These are phyloP conservation scores for Pterocles burchelli DNA, from an alignment of 2,113 vertebrate genomes.

Conservation along the genomic window DNA sequence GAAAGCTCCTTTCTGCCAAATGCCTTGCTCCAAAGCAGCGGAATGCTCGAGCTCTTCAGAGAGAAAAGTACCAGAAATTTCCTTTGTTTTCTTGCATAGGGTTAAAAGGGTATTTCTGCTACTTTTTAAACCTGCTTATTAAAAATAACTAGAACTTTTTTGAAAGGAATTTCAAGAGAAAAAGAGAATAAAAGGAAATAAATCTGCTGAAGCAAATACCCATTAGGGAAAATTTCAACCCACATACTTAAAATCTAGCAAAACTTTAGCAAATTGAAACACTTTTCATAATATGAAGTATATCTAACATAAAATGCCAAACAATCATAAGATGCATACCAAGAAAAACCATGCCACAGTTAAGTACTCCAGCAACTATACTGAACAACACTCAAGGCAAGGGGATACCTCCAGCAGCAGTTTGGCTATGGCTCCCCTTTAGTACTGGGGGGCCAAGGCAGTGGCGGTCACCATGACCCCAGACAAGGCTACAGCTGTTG, in stretches of 20 bases:
- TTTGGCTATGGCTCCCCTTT: neutral
- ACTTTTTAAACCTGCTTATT: conserved; percentile 6
- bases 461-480: neutral
- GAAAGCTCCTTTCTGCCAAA: neutral
- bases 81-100: conserved; percentile 18
- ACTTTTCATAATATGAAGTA: neutral
- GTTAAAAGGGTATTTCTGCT: conserved; percentile 31
- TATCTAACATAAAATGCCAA: neutral
- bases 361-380: neutral
- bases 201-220: neutral
- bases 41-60: neutral
- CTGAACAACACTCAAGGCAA: neutral
- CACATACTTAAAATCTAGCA: neutral
- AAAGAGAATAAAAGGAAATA: neutral
- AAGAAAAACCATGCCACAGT: neutral
- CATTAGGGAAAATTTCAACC: neutral
- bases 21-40: neutral
- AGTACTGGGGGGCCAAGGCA: neutral
- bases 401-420: neutral
- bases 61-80: conserved; percentile 25
- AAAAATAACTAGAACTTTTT: neutral
- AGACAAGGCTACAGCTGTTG: neutral
- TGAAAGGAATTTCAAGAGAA: conserved; percentile 30
- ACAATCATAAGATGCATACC: neutral
- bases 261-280: neutral